Evolutionary conservation across 2,797 vertebrate species (phyloP).

Genomic region (Smutsia temminckii): DNA sequence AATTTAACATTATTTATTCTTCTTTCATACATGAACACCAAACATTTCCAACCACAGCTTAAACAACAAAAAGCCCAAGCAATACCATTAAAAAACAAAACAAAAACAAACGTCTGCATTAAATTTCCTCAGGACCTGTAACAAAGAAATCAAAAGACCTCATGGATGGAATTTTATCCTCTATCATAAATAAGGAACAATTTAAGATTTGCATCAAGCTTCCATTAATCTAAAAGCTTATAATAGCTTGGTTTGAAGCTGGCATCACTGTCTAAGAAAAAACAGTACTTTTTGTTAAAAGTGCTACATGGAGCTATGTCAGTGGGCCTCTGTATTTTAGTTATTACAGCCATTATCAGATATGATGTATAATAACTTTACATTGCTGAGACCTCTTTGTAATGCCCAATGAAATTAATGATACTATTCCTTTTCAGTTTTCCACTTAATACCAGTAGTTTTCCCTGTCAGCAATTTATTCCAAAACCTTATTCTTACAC

Average conservation of each 20-base stretch:
- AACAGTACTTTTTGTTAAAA: background rate
- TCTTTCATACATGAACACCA: background rate
- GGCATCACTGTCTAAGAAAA: background rate
- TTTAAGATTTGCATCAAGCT: conserved; percentile 25
- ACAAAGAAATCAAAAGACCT: background rate
- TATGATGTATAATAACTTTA: background rate
- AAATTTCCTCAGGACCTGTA: background rate
- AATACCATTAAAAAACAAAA: background rate
- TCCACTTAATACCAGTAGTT: conserved; percentile 67
- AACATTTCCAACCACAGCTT: background rate
- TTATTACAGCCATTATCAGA: background rate
- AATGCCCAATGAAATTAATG: background rate
- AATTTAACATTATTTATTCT: background rate
- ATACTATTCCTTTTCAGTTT: conserved; percentile 61
- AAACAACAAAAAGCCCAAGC: conserved; percentile 4
- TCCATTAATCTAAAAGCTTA: background rate
- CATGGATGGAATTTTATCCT: background rate
- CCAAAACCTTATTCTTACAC: conserved; percentile 76
- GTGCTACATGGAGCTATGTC: background rate
- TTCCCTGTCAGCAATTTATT: conserved; percentile 74
- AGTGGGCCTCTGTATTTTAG: background rate
- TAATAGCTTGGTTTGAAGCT: background rate
- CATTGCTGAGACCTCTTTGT: background rate
- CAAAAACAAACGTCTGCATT: background rate
- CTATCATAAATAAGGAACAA: conserved; percentile 17